Evolutionary conservation across 2,888 invertebrate genomes (phyloP).

Genomic region (Drosophila demipolita): DNA sequence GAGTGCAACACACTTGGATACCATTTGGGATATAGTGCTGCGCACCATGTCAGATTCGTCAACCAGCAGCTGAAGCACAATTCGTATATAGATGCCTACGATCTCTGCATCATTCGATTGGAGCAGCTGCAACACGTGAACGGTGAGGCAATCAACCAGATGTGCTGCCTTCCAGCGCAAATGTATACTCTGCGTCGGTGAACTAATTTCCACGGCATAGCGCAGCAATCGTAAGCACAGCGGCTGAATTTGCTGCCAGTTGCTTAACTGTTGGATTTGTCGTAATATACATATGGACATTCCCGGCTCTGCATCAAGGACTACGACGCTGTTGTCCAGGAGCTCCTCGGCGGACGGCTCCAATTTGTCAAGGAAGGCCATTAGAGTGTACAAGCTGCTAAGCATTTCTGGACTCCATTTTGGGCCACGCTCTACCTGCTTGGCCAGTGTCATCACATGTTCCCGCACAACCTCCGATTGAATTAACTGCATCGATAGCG

Average conservation of each 20-base stretch:
- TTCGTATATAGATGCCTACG: constrained; percentile 68
- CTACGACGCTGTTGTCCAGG: constrained; percentile 42
- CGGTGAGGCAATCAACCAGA: constrained; percentile 56
- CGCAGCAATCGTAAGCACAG: constrained; percentile 51
- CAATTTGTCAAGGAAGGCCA: constrained; percentile 63
- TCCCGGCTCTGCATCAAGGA: constrained; percentile 70
- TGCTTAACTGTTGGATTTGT: constrained; percentile 42
- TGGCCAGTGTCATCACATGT: constrained; percentile 15
- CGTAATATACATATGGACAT: constrained; percentile 76
- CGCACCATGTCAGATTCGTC: not conserved
- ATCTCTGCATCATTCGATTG: constrained; percentile 61
- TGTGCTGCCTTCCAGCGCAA: constrained; percentile 77
- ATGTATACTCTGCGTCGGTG: constrained; percentile 69
- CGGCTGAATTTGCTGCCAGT: constrained; percentile 14
- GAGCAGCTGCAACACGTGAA: constrained; percentile 17
- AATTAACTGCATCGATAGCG: constrained; percentile 20
- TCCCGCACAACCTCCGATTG: constrained; percentile 10
- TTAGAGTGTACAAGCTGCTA: constrained; percentile 69
- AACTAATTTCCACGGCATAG: constrained; percentile 68
- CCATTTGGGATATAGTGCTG: not conserved
- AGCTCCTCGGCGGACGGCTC: constrained; percentile 55
- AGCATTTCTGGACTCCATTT: constrained; percentile 54
- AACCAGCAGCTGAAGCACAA: constrained; percentile 75
- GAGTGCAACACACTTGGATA: not conserved
- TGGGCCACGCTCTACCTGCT: constrained; percentile 36